These are phyloP conservation scores for Trachythela sp. DNA, from an alignment of 64 coral and sea anemone genomes.

Conservation along the genomic window DNA sequence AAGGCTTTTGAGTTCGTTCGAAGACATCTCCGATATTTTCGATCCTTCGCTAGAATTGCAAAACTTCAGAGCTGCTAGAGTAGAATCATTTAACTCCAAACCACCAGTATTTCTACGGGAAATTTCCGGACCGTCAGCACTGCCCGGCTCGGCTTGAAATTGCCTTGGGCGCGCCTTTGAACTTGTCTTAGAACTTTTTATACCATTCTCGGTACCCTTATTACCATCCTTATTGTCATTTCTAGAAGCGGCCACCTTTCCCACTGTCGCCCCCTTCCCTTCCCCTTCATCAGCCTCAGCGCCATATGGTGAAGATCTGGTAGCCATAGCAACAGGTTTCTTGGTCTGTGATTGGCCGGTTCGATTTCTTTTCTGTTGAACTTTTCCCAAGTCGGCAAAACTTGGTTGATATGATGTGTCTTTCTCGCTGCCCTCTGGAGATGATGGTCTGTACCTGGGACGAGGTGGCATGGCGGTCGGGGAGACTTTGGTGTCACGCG, in stretches of 20 bases:
- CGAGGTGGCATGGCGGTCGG: neutral
- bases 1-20: neutral
- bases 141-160: neutral
- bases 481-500: neutral
- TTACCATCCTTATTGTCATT: neutral
- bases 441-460: neutral
- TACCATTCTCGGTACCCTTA: neutral
- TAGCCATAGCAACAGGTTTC: neutral
- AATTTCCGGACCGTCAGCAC: neutral
- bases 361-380: neutral
- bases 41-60: slow-evolving; percentile 5
- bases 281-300: neutral
- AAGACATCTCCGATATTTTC: neutral
- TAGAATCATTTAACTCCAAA: neutral
- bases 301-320: neutral
- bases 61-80: neutral
- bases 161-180: neutral
- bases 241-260: neutral
- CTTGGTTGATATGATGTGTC: neutral
- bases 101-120: neutral
- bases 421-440: neutral
- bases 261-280: neutral
- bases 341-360: neutral
- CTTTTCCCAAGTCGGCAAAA: neutral
- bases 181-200: neutral